Evolutionary conservation across 2,888 invertebrate species (phyloP).

Genomic region (Metellina segmentata): DNA sequence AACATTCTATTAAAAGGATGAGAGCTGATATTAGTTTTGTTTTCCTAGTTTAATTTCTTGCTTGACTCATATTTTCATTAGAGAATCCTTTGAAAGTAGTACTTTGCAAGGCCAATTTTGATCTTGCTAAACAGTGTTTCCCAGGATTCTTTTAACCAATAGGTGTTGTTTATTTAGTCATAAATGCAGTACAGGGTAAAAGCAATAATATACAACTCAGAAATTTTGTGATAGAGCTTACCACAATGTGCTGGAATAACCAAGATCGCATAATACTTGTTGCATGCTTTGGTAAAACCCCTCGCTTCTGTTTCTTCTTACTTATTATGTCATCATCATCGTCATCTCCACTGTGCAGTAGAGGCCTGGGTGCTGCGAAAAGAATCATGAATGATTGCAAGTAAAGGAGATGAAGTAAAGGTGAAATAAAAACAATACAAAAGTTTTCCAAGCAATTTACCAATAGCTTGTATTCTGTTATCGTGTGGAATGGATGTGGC

Average conservation of each 20-base stretch:
- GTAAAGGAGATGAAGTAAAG: not conserved
- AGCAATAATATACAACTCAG: not conserved
- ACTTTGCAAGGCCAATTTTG: too few species aligned
- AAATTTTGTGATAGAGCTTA: slow-evolving; percentile 80
- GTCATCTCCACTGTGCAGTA: slow-evolving; percentile 84
- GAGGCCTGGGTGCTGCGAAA: slow-evolving; percentile 77
- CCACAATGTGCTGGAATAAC: slow-evolving; percentile 97
- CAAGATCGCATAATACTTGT: slow-evolving; percentile 97
- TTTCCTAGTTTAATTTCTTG: not conserved
- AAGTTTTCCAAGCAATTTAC: slow-evolving; percentile 22
- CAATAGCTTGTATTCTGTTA: slow-evolving; percentile 64
- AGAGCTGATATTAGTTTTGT: not conserved
- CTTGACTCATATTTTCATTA: too few species aligned
- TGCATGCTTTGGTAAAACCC: slow-evolving; percentile 96
- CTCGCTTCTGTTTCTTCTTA: slow-evolving; percentile 88
- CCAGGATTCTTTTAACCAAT: too few species aligned
- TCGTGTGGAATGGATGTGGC: slow-evolving; percentile 76
- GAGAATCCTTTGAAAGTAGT: too few species aligned
- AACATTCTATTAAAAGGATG: too few species aligned
- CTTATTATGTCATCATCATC: slow-evolving; percentile 83
- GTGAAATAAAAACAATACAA: not conserved
- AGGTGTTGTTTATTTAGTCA: too few species aligned
- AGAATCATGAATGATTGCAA: not conserved
- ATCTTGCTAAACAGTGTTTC: too few species aligned
- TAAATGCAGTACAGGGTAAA: not conserved